Evolutionary conservation across 2,888 invertebrate genomes (phyloP).

Genomic region (Pilophorus perplexus): DNA sequence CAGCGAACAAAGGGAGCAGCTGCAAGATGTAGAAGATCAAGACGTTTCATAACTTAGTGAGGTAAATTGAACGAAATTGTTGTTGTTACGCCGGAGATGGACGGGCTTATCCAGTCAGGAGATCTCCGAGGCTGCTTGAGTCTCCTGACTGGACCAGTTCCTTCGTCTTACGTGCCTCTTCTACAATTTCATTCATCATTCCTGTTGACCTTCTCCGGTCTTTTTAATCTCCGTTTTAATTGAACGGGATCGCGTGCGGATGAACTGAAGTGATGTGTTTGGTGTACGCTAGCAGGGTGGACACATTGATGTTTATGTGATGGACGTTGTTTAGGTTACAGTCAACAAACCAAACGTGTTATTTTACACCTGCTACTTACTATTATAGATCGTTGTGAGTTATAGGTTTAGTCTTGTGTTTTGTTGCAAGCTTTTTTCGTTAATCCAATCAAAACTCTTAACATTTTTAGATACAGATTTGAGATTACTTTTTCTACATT

Average conservation of each 20-base stretch:
- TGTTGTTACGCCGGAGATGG: too few species aligned
- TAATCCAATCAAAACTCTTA: constrained; percentile 14
- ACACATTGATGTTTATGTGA: constrained; percentile 33
- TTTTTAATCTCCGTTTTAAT: too few species aligned
- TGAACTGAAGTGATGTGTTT: constrained; percentile 43
- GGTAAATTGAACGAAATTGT: not conserved
- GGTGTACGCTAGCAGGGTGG: constrained; percentile 41
- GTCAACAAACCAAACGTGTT: constrained; percentile 45
- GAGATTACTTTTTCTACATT: constrained; percentile 26
- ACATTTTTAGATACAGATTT: constrained; percentile 12
- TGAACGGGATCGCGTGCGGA: too few species aligned
- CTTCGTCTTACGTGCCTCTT: too few species aligned
- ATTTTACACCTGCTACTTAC: constrained; percentile 41
- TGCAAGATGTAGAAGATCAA: constrained; percentile 92
- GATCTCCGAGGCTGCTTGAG: too few species aligned
- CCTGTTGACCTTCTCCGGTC: too few species aligned
- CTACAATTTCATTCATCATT: too few species aligned
- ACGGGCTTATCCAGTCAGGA: too few species aligned
- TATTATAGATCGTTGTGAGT: constrained; percentile 29
- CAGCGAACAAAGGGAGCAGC: constrained; percentile 84
- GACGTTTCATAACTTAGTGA: constrained; percentile 79
- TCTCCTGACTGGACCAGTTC: too few species aligned
- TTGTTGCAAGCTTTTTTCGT: constrained; percentile 34
- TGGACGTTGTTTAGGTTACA: constrained; percentile 43
- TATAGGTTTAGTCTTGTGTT: constrained; percentile 27